Percentiles rank a stretch among this genome's conserved stretches.
phyloP scores from a whole-genome alignment of 2,113 vertebrate genomes.

The Xyrauchen texanus region DNA sequence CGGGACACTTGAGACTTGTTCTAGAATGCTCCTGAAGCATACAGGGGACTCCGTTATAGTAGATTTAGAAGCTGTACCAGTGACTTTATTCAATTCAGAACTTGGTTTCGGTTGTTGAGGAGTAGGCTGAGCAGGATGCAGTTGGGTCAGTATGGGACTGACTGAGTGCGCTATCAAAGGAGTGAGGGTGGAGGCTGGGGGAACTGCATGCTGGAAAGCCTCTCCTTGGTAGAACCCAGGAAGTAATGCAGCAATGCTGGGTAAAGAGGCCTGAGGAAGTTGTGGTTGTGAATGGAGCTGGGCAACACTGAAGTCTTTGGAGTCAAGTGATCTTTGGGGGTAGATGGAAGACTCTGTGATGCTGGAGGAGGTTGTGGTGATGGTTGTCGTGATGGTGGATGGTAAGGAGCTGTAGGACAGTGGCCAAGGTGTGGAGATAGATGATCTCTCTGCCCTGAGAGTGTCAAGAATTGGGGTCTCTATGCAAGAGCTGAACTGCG shows the following conservation, averaged over 20 bases:
- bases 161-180: conserved; percentile 77
- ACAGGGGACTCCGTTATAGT: conserved; percentile 76
- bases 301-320: conserved; percentile 60
- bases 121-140: no score
- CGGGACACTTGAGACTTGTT: conserved; percentile 70
- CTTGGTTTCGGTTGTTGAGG: conserved; percentile 66
- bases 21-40: conserved; percentile 64
- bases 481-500: conserved; percentile 67
- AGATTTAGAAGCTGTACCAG: conserved; percentile 71
- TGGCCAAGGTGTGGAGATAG: conserved; percentile 63
- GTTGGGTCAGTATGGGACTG: conserved; percentile 71
- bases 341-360: conserved; percentile 57
- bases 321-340: conserved; percentile 67
- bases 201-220: conserved; percentile 59
- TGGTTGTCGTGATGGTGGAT: conserved; percentile 63
- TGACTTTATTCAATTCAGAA: conserved; percentile 69
- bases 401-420: conserved; percentile 80
- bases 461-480: conserved; percentile 66
- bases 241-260: conserved; percentile 56
- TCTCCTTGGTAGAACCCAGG: conserved; percentile 66
- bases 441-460: conserved; percentile 64
- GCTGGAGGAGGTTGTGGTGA: conserved; percentile 65
- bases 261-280: conserved; percentile 60
- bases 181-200: conserved; percentile 70
- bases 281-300: conserved; percentile 70